Percentiles rank a stretch among this genome's conserved stretches.
These are phyloP conservation scores for Epizoanthus stellaris DNA, from an alignment of 92 coral and sea anemone species.

Conservation along the genomic window DNA sequence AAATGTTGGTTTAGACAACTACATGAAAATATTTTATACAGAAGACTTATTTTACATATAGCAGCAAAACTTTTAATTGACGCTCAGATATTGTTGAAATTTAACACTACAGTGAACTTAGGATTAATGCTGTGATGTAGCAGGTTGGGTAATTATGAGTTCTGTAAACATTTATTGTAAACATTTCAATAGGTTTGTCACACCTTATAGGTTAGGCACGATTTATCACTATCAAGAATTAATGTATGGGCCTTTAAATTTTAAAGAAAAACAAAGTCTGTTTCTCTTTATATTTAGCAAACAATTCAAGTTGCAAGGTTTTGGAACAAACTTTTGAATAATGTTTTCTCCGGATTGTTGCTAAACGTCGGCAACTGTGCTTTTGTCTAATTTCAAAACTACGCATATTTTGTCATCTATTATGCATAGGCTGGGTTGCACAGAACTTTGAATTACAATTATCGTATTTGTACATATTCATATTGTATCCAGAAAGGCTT, in stretches of 20 bases:
- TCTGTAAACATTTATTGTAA: not conserved
- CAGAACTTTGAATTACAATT: conserved; percentile 13
- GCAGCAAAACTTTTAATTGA: not conserved
- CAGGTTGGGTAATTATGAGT: conserved; percentile 6
- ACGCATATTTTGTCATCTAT: conserved; percentile 8
- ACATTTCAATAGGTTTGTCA: not conserved
- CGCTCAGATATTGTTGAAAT: not conserved
- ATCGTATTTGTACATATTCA: not conserved
- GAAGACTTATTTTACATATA: not conserved
- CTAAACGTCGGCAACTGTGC: conserved; percentile 34
- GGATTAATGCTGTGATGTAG: not conserved
- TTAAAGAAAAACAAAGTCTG: not conserved
- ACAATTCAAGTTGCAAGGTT: not conserved
- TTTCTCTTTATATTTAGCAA: not conserved
- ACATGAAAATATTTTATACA: not conserved
- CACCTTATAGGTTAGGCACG: not conserved
- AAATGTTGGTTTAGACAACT: not conserved
- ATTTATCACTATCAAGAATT: conserved; percentile 16
- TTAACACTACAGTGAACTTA: conserved; percentile 4
- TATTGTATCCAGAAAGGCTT: not conserved
- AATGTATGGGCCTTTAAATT: not conserved
- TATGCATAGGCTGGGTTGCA: conserved; percentile 9
- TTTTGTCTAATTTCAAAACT: conserved; percentile 41
- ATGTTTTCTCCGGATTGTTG: not conserved
- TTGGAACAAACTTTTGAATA: not conserved